These are phyloP conservation scores for Lasioglossum leucozonium DNA, from an alignment of 2,888 invertebrate genomes.

Conservation along the genomic window DNA sequence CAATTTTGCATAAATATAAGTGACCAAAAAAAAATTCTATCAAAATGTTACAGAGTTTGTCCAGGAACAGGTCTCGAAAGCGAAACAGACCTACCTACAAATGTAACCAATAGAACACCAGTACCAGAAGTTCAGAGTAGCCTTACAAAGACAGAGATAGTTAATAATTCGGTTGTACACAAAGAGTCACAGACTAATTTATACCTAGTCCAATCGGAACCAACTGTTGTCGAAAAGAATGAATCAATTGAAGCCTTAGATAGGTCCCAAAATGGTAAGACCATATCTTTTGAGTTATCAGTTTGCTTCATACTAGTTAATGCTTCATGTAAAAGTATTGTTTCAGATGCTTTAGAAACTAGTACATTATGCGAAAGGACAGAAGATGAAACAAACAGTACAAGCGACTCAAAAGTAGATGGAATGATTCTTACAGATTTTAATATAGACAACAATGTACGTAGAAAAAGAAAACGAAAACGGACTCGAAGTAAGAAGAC, in stretches of 20 bases:
- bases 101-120: neutral
- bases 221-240: neutral
- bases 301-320: neutral
- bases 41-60: conserved; percentile 67
- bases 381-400: conserved; percentile 49
- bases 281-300: neutral
- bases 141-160: neutral
- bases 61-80: conserved; percentile 65
- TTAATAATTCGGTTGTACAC: neutral
- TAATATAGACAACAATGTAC: conserved; percentile 35
- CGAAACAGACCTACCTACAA: neutral
- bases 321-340: neutral
- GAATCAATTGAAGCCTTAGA: neutral
- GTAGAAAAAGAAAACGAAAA: conserved; percentile 69
- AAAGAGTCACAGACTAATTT: conserved; percentile 23
- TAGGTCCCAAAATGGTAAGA: neutral
- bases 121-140: neutral
- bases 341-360: conserved; percentile 21
- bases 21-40: neutral
- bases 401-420: conserved; percentile 60
- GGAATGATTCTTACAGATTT: conserved; percentile 49
- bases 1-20: neutral
- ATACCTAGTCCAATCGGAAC: neutral
- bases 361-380: conserved; percentile 59
- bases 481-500: conserved; percentile 57